Evolutionary conservation across 1,140 invertebrate species (phyloP).

Genomic region (Ditylenchus dipsaci): DNA sequence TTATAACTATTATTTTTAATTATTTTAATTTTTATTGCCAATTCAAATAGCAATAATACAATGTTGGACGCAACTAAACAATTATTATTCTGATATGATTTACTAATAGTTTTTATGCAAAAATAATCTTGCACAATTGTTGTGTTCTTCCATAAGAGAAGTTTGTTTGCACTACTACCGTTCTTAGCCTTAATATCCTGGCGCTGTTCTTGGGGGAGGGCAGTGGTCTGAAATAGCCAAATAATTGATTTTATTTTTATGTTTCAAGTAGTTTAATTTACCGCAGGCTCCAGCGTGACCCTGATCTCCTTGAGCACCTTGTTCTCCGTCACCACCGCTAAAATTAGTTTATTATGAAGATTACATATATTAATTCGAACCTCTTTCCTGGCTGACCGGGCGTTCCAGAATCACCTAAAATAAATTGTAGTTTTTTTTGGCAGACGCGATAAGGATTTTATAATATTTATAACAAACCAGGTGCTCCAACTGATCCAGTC

Average conservation of each 20-base stretch:
- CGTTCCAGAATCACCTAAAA: neutral
- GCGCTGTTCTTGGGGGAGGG: slow-evolving; percentile 12
- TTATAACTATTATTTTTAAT: no score
- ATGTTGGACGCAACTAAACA: no score
- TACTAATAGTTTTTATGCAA: no score
- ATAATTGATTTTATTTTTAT: no score
- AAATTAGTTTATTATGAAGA: no score
- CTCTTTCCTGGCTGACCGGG: neutral
- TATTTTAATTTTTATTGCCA: no score
- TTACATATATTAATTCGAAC: no score
- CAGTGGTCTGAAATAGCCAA: slow-evolving; percentile 1
- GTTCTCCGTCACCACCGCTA: neutral
- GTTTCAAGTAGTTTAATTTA: neutral
- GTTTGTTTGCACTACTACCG: neutral
- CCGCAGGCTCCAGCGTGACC: slow-evolving; percentile 9
- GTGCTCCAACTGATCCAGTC: neutral
- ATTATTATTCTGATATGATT: no score
- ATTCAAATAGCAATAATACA: no score
- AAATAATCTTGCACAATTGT: no score
- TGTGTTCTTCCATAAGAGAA: no score
- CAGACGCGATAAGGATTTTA: neutral
- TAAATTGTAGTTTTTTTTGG: neutral
- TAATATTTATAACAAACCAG: neutral
- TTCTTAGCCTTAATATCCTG: slow-evolving; percentile 17
- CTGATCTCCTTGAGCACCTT: slow-evolving; percentile 9